Base-by-base conservation (phyloP, 1,140 invertebrate genomes). In the Schlechtendalia chinensis region DNA sequence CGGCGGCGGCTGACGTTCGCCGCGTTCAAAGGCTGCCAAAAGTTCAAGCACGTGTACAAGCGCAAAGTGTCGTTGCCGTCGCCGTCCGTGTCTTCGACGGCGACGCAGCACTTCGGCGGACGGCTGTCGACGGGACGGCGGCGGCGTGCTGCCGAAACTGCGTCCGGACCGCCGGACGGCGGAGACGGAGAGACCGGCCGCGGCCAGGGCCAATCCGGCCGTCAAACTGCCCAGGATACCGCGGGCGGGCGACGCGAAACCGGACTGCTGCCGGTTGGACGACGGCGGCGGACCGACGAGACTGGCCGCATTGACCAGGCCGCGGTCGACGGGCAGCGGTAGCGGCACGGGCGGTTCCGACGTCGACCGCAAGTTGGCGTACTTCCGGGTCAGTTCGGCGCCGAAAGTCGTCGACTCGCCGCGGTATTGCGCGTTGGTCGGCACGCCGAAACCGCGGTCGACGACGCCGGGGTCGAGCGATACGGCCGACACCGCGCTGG, bases 21-120 rank as follows among this genome's bases (percentile, higher is more conserved):
- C 1, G 75, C 75, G 39, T 63, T 79, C 39, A 79, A 63, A 29
- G 75, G 75, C 17, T 79, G 58, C 16, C 75, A 79, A 19, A 79
- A 79, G 56, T 61, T 79, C 22, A 79, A 79, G 17, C 75, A 63
- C 54, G 58, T 79, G 32, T 79, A 79, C 39, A 79, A 79, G 22
- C 56, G 75, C n/a, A 79, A 63, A 14, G n/a, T 79, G 1, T 79
- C 75, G 22, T 47, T 79, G 16, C 45, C 39, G 11, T 63, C 75
- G 39, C 27, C 54, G 22, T 17, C 75, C 6, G 3, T 22, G 11
- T 50, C 58, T 14, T 27, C 54, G 22, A 19, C 75, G 12, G 50
- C 39, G 47, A 12, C 14, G 47, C 47, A 50, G 11, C 47, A 54
- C 47, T 10, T 54, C 69, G 24, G 17, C 69, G 10, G 47, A 53